Evolutionary conservation across 2,113 vertebrate species (phyloP).

Genomic region (Labrus mixtus): DNA sequence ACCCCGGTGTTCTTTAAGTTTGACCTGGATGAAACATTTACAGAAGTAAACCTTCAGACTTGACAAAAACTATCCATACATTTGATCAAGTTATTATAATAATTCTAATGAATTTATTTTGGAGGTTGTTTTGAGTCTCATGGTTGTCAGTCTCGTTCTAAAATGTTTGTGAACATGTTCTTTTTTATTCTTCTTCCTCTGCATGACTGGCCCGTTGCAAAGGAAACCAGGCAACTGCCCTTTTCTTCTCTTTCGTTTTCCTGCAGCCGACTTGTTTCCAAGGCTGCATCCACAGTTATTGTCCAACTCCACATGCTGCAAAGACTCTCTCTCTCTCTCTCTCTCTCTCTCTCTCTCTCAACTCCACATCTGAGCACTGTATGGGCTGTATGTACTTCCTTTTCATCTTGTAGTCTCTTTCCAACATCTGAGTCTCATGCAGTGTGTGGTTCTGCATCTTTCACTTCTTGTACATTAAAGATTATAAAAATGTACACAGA

Average conservation of each 20-base stretch:
- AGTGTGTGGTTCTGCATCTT: conserved; percentile 3
- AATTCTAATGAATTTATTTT: too few relatives aligned
- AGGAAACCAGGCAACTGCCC: conserved; percentile 8
- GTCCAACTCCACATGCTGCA: conserved; percentile 25
- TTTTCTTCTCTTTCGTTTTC: not conserved
- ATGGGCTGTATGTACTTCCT: conserved; percentile 2
- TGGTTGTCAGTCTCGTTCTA: not conserved
- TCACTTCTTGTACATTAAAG: conserved; percentile 7
- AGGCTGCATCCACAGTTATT: conserved; percentile 18
- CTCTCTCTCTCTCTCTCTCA: conserved; percentile 26
- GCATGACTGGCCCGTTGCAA: not conserved
- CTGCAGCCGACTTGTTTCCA: conserved; percentile 16
- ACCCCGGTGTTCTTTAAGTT: not conserved
- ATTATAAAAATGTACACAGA: conserved; percentile 17
- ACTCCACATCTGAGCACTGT: conserved; percentile 31
- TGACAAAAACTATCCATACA: not conserved
- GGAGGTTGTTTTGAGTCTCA: too few relatives aligned
- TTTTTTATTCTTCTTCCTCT: not conserved
- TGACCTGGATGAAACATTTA: too few relatives aligned
- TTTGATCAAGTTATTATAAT: too few relatives aligned
- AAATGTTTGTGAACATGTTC: not conserved
- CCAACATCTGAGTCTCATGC: not conserved
- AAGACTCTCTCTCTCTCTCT: conserved; percentile 29
- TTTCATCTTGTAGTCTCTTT: conserved; percentile 42
- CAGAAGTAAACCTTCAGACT: too few relatives aligned